Base-by-base conservation (phyloP, 2,888 invertebrate genomes). In the Machimus atricapillus region DNA sequence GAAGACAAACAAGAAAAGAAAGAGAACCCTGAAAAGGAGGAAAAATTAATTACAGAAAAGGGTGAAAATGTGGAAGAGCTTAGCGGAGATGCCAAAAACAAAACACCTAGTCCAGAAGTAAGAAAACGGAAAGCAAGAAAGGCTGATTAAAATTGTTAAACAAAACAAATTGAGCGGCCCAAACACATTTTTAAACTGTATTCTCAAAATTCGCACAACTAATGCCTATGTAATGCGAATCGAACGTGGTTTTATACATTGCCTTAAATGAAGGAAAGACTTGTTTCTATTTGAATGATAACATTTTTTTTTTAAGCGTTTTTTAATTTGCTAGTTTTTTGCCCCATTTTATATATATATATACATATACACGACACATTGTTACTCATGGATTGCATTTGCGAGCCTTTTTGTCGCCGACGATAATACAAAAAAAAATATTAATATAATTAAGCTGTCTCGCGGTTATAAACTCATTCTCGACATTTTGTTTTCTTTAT, bases 91-190 rank as follows among this genome's bases (percentile, higher is more conserved):
- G 76, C 86, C 40, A 86, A 79, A 34, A 85, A 88, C 40, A 90
- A 91, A 77, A 91, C 93, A 31, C 91, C 91, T 90, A 94, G 94
- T 91, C 93, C 94, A 7, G 93, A 93, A 90, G 94, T 95, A 88
- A 95, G 96, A 91, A 96, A 96, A 92, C 95, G 96, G 87, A 95
- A 96, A 91, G 93, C 96, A 82, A 94, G 96, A 90, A 96, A 96
- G 93, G 96, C 94, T 81, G 95, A 96, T 91, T 96, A 94, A 86
- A 86, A 9, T 87, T 40, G 43, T 8, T 46, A 16, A 16, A 46
- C 0, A 46, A 4, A 7, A 58, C 27, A 27, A 23, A 27, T 27
- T 19, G 19, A 66, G 66, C 66, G 66, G 66, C 52, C 58, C 77
- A 74, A 86, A 86, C 73, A 58, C 58, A 23, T 85, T 85, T 74